Base-by-base conservation (phyloP, 53 echinoderm and acorn worm species). In the Echinometra lucunter region DNA sequence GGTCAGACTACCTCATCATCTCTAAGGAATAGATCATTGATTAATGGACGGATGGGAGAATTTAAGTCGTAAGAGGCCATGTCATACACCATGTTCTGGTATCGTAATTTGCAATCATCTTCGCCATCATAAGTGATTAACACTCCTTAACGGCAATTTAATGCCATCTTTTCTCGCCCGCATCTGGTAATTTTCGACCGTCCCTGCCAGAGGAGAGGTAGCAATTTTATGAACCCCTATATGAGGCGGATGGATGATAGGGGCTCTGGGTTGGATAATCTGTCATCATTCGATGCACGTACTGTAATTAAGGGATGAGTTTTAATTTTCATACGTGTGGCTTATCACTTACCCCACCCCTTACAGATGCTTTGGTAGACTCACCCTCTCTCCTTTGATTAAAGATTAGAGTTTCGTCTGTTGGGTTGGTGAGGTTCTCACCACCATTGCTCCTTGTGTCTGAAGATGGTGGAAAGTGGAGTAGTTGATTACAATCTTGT, bases 261-360 rank as follows among this genome's bases (percentile, higher is more conserved):
- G 45, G 85, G 45, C 89, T 6, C 37, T 17, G 89, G 89, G 89
- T 58, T 34, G 89, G 45, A 40, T 89, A 60, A 89, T 89, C 89
- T 85, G 85, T 85, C 85, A 85, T 85, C 85, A 49, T 85, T 85
- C 23, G 21, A 58, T 89, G 89, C 89, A 89, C 37, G 89, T 47
- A 2, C 89, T 15, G 37, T 60, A 60, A 89, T 89, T 89, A 58
- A 58, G 89, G 89, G 89, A 63, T 60, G 89, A 57, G 89, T 57
- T 57, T 89, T 89, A 89, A 89, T 89, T 78, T 89, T 63, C 89
- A 58, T n/a, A 56, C 57, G 60, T 89, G 89, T 89, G 89, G 38
- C 38, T 58, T 23, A 89, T 89, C 78, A 23, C 78, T 17, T 1
- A 40, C 78, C 78, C 78, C 78, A 78, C 78, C 78, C 78, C 78